Evolutionary conservation across 2,888 invertebrate genomes (phyloP).

Genomic region (Conistra vaccinii): DNA sequence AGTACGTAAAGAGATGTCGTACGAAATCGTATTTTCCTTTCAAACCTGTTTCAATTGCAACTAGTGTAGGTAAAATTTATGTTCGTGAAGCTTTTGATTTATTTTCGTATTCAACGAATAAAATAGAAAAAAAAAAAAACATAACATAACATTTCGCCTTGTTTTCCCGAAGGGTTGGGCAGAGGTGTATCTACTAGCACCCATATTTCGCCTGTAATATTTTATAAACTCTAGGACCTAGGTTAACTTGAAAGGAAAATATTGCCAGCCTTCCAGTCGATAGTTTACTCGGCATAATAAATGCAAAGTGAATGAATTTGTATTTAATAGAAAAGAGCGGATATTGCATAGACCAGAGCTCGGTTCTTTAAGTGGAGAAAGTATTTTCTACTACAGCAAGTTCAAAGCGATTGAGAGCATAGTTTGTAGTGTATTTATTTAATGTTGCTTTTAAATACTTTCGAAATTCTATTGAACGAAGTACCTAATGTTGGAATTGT

Average conservation of each 20-base stretch:
- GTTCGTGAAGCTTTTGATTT: neutral
- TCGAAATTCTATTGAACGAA: neutral
- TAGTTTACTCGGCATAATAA: constrained; percentile 17
- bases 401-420: neutral
- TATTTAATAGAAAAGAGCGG: constrained; percentile 17
- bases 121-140: neutral
- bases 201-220: neutral
- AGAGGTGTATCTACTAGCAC: too few relatives aligned
- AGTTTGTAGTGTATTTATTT: neutral
- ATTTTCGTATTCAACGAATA: neutral
- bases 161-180: too few relatives aligned
- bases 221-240: neutral
- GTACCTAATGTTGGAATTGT: neutral
- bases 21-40: constrained; percentile 57
- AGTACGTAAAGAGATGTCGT: constrained; percentile 61
- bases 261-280: neutral
- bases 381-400: constrained; percentile 13
- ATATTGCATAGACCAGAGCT: constrained; percentile 16
- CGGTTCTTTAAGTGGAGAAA: neutral
- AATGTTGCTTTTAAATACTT: neutral
- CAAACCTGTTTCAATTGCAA: constrained; percentile 21
- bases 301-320: constrained; percentile 19
- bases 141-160: too few relatives aligned
- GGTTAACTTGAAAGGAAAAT: neutral
- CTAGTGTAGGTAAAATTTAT: constrained; percentile 16